Evolutionary conservation across 2,797 vertebrate species (phyloP).

Genomic region (Muscicapa striata): DNA sequence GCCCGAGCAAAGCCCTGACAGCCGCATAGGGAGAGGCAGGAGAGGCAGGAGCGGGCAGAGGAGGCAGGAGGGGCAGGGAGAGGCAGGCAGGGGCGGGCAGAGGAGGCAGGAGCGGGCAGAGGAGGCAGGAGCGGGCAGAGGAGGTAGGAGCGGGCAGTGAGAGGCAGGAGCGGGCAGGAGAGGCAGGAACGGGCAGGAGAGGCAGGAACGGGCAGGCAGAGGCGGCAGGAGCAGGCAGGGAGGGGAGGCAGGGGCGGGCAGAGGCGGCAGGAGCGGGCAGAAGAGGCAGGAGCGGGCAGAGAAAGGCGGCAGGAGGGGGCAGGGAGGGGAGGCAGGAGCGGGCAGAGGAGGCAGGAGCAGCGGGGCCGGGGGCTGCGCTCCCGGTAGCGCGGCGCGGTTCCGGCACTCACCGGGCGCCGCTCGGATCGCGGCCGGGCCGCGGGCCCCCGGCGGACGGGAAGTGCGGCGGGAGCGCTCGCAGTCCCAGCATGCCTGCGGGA

Average conservation of each 20-base stretch:
- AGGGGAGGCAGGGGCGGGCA: neutral
- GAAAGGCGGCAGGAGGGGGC: too few relatives aligned
- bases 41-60: too few relatives aligned
- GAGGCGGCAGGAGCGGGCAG: neutral
- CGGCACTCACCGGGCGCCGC: neutral
- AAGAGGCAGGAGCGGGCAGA: too few relatives aligned
- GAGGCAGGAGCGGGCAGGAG: neutral
- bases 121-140: too few relatives aligned
- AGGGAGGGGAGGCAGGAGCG: too few relatives aligned
- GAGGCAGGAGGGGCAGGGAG: neutral
- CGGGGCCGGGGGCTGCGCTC: neutral
- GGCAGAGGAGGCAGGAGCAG: neutral
- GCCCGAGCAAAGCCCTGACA: accelerated
- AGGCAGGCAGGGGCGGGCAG: too few relatives aligned
- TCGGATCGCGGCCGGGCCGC: accelerated
- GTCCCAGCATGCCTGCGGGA: constrained; percentile 22
- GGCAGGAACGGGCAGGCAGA: neutral
- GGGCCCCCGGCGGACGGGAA: neutral
- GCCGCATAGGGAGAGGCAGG: neutral
- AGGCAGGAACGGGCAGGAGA: neutral
- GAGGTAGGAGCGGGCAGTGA: too few relatives aligned
- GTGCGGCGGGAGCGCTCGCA: neutral
- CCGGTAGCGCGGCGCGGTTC: neutral
- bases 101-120: too few relatives aligned
- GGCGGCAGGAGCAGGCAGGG: too few relatives aligned